phyloP scores from a whole-genome alignment of 2,888 invertebrate genomes.

The Mimumesa dahlbomi region DNA sequence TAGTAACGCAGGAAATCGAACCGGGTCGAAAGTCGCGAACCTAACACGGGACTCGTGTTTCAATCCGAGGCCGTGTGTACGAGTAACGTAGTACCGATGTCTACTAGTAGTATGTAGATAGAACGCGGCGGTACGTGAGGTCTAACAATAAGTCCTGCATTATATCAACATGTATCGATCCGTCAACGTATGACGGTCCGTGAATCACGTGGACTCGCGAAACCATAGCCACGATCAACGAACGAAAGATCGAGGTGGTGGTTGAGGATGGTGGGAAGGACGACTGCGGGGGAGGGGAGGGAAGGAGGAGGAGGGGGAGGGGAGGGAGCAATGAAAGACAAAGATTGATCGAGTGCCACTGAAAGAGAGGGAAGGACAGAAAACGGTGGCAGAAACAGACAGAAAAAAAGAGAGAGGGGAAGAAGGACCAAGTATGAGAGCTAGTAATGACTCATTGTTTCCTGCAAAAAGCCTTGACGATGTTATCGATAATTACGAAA shows the following conservation, averaged over 20 bases:
- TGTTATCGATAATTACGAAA: slow-evolving; percentile 80
- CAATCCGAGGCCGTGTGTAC: slow-evolving; percentile 6
- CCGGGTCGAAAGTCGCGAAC: slow-evolving; percentile 31
- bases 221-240: neutral
- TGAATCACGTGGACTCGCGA: slow-evolving; percentile 1
- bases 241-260: neutral
- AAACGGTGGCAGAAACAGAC: slow-evolving; percentile 14
- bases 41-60: slow-evolving; percentile 3
- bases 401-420: slow-evolving; percentile 19
- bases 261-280: neutral
- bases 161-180: slow-evolving; percentile 4
- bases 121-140: neutral
- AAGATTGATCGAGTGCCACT: slow-evolving; percentile 1
- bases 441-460: slow-evolving; percentile 79
- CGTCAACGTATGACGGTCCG: neutral
- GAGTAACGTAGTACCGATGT: neutral
- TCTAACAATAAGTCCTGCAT: neutral
- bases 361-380: neutral
- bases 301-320: neutral
- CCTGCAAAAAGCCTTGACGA: slow-evolving; percentile 79
- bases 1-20: slow-evolving; percentile 18
- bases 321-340: neutral
- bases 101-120: too few species aligned
- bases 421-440: slow-evolving; percentile 51
- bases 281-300: neutral